phyloP scores from a whole-genome alignment of 2,888 invertebrate species.

The Drosophila pseudotakahashii region DNA sequence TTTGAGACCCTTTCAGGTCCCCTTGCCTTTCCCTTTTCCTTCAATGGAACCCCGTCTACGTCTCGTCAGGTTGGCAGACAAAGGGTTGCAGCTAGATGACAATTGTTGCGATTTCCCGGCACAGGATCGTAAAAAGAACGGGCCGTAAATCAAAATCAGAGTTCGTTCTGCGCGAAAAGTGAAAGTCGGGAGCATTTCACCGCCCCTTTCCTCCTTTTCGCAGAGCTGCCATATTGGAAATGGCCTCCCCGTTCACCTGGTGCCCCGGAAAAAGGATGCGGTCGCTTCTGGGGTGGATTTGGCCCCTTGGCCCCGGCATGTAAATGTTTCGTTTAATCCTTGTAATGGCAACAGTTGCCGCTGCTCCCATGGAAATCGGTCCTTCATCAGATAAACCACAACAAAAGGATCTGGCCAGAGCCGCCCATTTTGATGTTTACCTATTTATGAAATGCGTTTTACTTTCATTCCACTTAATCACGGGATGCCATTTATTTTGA shows the following conservation, averaged over 20 bases:
- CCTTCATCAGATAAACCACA: constrained; percentile 53
- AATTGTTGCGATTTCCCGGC: constrained; percentile 75
- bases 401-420: constrained; percentile 28
- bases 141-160: constrained; percentile 70
- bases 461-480: constrained; percentile 56
- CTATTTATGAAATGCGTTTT: constrained; percentile 52
- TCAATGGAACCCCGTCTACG: constrained; percentile 55
- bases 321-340: constrained; percentile 67
- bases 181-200: constrained; percentile 50
- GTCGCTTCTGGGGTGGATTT: constrained; percentile 46
- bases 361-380: constrained; percentile 60
- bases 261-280: constrained; percentile 52
- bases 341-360: constrained; percentile 70
- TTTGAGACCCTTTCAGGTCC: constrained; percentile 17
- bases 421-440: constrained; percentile 33
- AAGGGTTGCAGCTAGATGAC: constrained; percentile 68
- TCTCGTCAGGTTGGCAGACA: constrained; percentile 69
- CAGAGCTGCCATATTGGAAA: constrained; percentile 56
- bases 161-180: constrained; percentile 50
- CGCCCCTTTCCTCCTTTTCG: constrained; percentile 9
- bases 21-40: constrained; percentile 22
- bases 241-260: constrained; percentile 54
- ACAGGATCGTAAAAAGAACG: constrained; percentile 59
- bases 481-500: constrained; percentile 53
- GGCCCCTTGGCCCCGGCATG: constrained; percentile 35